Evolutionary conservation across 2,888 invertebrate genomes (phyloP), one percentile per base, ranked within the genome.

Genomic region (Xylota segnis): DNA sequence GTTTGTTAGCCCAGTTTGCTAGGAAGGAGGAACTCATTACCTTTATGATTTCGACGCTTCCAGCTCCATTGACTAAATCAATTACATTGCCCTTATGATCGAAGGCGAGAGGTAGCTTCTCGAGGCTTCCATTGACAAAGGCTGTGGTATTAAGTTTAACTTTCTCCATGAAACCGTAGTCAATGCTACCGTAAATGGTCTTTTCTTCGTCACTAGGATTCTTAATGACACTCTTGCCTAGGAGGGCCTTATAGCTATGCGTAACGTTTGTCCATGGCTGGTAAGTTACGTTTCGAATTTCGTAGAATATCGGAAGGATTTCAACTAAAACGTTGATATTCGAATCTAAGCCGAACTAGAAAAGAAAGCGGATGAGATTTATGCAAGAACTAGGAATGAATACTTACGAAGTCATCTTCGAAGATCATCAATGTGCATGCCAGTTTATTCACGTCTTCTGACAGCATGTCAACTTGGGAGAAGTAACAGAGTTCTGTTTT

Each of bases 401-500:
- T 37, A 89, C 91, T 90, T 88, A 91, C 91, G 87, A 90, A 90
- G 74, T 90, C 90, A 76, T 91, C 91, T 50, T 91, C 91, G 34
- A 91, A 91, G 23, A 91, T 91, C 91, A 91, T 90, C 12, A 90
- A 89, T 2, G 90, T 89, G 52, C 91, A 91, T 0, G 89, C 90
- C 1, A 90, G 87, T 70, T 89, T 89, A 52, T 89, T 88, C 5
- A 88, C 58, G 4, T 90, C 89, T 40, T 89, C 89, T 34, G 89
- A 89, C 9, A 91, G 88, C 50, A 91, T 87, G 88, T 90, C 90
- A 14, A 89, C 87, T 72, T 91, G 91, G 5, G 90, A 88, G 43
- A 91, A 91, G 76, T 91, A 90, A 14, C 91, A 91, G 16, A 91
- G 87, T 45, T 91, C 91, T 0, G 91, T 91, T 83, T 90, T 91